Conservation (phyloP, 2,113 vertebrate genomes). For the Crocuta crocuta region DNA sequence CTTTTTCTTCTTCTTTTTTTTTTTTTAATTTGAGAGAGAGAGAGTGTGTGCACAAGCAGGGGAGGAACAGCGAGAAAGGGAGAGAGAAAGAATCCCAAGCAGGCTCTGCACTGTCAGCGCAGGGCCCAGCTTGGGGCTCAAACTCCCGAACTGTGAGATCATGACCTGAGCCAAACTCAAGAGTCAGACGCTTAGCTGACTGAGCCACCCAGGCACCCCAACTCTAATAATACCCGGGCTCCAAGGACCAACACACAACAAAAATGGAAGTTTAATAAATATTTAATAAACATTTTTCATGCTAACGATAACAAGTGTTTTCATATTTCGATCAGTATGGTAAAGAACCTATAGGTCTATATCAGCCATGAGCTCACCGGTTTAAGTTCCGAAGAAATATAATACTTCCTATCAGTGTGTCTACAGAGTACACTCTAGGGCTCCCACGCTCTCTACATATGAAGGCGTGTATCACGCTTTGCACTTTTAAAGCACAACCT, state of each 20-base stretch:
- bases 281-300: not conserved
- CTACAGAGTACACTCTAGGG: not conserved
- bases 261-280: not conserved
- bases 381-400: conserved; percentile 1
- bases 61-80: too few species aligned
- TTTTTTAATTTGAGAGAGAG: too few species aligned
- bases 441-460: not conserved
- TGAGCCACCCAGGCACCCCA: too few species aligned
- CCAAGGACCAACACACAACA: not conserved
- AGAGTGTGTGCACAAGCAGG: too few species aligned
- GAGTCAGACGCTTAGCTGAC: too few species aligned
- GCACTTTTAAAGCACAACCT: not conserved
- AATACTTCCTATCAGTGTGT: not conserved
- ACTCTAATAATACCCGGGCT: not conserved
- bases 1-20: too few species aligned
- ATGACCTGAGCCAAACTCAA: too few species aligned
- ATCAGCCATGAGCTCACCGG: not conserved
- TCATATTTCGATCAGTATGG: not conserved
- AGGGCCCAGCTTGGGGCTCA: too few species aligned
- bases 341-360: not conserved
- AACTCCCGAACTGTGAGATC: too few species aligned
- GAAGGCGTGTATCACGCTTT: not conserved
- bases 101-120: too few species aligned
- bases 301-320: not conserved
- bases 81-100: too few species aligned